Evolutionary conservation across 1,140 invertebrate species (phyloP), one percentile per base, ranked within the genome.

Genomic region (Drosophila athabasca): DNA sequence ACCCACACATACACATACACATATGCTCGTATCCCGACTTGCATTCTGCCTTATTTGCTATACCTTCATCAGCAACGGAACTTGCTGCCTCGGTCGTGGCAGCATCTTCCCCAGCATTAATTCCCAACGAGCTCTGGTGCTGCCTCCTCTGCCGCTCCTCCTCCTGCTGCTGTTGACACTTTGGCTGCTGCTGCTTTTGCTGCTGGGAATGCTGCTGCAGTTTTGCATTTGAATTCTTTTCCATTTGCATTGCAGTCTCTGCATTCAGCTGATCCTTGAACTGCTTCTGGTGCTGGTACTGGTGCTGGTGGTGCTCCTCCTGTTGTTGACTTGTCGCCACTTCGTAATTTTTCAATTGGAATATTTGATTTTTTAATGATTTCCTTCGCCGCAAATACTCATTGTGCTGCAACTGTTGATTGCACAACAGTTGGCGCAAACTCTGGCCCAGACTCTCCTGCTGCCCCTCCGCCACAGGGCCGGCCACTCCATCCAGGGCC

Each of bases 351-450:
- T 80, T 90, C 85, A 91, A 91, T 46, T 93, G 75, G 68, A 93
- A 93, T 46, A 67, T 76, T 61, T 93, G 93, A 76, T 94, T 93
- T 65, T 92, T 91, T 65, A 89, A 83, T 62, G 83, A 84, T 93
- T 92, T 67, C 87, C 91, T 90, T 90, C 91, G 79, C 88, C 91
- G 70, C 90, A 90, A 49, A 88, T 92, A 83, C 81, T 82, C 62
- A 89, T 91, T 66, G 84, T 93, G 60, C 74, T 92, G 88, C 60
- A 93, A 69, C 70, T 90, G 82, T 78, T 91, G 79, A 92, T 92
- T 87, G 85, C 92, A 67, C 90, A 92, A 69, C 91, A 92, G 44
- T 84, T 92, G 72, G 95, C 84, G 94, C 52, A 95, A 87, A 81
- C 79, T 76, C 78, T 90, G 69, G 44, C 69, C 76, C 57, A 82